Conservation (phyloP, 2,113 vertebrate genomes). For the Rhabdomys dilectus region DNA sequence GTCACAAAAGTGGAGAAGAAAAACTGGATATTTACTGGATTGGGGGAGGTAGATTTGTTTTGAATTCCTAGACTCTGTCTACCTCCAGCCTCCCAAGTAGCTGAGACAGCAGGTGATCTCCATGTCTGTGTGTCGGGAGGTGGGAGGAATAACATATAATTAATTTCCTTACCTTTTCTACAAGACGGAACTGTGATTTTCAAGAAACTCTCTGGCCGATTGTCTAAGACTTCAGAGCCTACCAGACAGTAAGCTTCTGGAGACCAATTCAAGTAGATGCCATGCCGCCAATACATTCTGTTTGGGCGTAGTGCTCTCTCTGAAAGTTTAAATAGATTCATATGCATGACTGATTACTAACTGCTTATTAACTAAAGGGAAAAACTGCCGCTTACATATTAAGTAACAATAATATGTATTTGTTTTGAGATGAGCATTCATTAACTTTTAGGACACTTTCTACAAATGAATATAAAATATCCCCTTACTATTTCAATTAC, state of each 20-base stretch:
- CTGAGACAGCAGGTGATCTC: neutral
- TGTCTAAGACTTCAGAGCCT: constrained; percentile 90
- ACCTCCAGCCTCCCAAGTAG: neutral
- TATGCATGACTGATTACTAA: neutral
- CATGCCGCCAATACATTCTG: constrained; percentile 96
- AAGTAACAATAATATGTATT: neutral
- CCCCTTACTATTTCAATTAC: constrained; percentile 27
- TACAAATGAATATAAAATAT: neutral
- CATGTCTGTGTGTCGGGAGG: neutral
- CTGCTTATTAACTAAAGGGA: neutral
- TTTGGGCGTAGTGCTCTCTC: constrained; percentile 92
- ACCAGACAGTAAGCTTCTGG: constrained; percentile 96
- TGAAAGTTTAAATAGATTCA: constrained; percentile 65
- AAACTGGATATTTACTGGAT: neutral
- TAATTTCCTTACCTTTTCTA: constrained; percentile 92
- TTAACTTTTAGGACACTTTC: neutral
- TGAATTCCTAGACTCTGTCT: neutral
- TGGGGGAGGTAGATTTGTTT: neutral
- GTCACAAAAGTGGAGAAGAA: neutral
- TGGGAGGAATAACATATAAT: neutral
- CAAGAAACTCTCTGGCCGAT: constrained; percentile 92
- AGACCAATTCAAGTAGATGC: constrained; percentile 97
- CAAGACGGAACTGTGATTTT: constrained; percentile 96
- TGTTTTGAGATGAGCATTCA: neutral
- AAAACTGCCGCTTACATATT: neutral